These are phyloP conservation scores for Podarcis lilfordi DNA, from an alignment of 2,797 vertebrate genomes.

Conservation along the genomic window DNA sequence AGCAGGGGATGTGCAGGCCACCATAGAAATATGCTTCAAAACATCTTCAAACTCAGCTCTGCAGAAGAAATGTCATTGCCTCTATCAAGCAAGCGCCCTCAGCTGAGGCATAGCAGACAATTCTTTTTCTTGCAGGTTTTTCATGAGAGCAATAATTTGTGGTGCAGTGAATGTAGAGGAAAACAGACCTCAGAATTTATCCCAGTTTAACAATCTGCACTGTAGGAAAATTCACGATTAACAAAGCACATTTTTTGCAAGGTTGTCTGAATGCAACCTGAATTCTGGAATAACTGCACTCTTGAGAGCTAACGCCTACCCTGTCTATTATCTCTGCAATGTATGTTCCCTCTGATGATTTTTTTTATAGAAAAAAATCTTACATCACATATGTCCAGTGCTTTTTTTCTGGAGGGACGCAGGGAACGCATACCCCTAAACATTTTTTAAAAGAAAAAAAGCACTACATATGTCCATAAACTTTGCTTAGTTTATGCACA, in stretches of 20 bases:
- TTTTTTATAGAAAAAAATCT: not conserved
- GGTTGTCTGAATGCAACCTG: not conserved
- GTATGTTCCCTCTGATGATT: not conserved
- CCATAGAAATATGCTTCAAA: not conserved
- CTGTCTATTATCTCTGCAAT: not conserved
- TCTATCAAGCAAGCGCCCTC: not conserved
- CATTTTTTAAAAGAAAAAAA: no score
- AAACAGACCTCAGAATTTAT: not conserved
- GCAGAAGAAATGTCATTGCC: not conserved
- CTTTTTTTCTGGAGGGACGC: no score
- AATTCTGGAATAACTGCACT: not conserved
- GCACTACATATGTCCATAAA: slow-evolving; percentile 50
- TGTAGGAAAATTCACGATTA: no score
- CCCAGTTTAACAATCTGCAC: not conserved
- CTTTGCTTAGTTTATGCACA: slow-evolving; percentile 36
- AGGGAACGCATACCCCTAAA: no score
- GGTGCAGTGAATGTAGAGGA: not conserved
- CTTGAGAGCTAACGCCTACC: not conserved
- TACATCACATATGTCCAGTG: slow-evolving; percentile 45
- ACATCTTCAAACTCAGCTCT: not conserved
- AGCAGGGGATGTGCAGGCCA: not conserved
- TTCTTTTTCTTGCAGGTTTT: not conserved
- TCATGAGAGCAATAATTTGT: not conserved
- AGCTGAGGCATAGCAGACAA: not conserved
- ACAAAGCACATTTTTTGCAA: not conserved